These are phyloP conservation scores for Brachyhypopomus gauderio DNA, from an alignment of 2,113 vertebrate genomes.

Conservation along the genomic window DNA sequence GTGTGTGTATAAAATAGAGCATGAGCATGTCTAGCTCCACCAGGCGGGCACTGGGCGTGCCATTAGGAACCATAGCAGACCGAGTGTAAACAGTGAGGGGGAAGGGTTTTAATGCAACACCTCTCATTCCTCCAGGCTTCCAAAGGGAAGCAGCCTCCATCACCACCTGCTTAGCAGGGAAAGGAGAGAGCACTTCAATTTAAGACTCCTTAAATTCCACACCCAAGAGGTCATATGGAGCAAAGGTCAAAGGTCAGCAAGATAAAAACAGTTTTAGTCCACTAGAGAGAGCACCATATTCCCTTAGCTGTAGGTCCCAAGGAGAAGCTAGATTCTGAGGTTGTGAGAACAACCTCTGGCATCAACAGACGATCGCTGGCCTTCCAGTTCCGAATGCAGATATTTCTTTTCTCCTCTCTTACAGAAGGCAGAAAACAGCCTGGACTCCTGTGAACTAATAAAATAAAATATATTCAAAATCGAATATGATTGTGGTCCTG, in stretches of 20 bases:
- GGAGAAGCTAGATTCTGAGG: conserved; percentile 22
- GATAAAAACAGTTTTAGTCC: conserved; percentile 55
- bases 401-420: conserved; percentile 16
- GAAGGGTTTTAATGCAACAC: conserved; percentile 41
- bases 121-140: conserved; percentile 59
- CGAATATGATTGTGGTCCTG: not conserved
- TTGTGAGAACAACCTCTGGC: conserved; percentile 25
- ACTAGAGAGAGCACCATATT: conserved; percentile 56
- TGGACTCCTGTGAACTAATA: conserved; percentile 49
- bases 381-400: conserved; percentile 8
- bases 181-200: conserved; percentile 53
- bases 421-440: conserved; percentile 47
- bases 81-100: conserved; percentile 52
- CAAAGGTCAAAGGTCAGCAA: conserved; percentile 38
- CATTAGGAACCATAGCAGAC: conserved; percentile 24
- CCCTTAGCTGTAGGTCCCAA: conserved; percentile 43
- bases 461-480: not conserved
- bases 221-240: conserved; percentile 45
- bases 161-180: conserved; percentile 67
- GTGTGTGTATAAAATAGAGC: not conserved
- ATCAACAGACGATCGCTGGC: conserved; percentile 1
- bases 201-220: conserved; percentile 63
- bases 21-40: conserved; percentile 13
- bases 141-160: conserved; percentile 62
- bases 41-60: conserved; percentile 22